These are phyloP conservation scores for Drosophila dunni DNA, from an alignment of 1,140 invertebrate genomes.

Conservation along the genomic window DNA sequence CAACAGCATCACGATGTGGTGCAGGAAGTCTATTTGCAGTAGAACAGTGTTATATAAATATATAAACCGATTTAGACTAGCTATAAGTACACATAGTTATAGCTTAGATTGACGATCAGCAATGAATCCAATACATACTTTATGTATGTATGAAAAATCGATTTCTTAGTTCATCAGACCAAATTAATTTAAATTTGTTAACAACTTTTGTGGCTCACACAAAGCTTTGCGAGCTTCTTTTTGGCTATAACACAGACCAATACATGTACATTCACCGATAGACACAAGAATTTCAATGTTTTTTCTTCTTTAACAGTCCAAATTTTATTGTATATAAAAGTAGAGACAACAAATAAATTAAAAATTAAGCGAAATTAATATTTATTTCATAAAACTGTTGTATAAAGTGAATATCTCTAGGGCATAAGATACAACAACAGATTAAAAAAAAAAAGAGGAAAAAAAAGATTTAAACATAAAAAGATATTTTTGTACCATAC, in stretches of 20 bases:
- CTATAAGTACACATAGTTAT: constrained; percentile 27
- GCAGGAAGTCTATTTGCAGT: constrained; percentile 78
- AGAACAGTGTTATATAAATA: constrained; percentile 37
- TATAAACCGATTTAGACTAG: constrained; percentile 15
- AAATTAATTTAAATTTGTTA: neutral
- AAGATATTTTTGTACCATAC: constrained; percentile 73
- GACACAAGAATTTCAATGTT: neutral
- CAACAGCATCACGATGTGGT: constrained; percentile 75
- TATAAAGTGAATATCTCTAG: constrained; percentile 31
- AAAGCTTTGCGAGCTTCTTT: constrained; percentile 7
- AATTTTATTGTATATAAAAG: constrained; percentile 35
- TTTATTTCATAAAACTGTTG: constrained; percentile 16
- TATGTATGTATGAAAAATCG: neutral
- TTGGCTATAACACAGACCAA: constrained; percentile 11
- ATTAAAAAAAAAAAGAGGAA: constrained; percentile 18
- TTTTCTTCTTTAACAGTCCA: constrained; percentile 5
- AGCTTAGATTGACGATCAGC: neutral
- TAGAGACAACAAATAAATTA: constrained; percentile 9
- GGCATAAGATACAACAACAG: constrained; percentile 28
- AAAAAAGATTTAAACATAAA: constrained; percentile 35
- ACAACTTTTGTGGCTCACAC: neutral
- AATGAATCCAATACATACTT: neutral
- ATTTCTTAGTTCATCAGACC: neutral
- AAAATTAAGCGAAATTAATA: constrained; percentile 12
- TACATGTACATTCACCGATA: constrained; percentile 16